Conservation (phyloP, 1,140 invertebrate species). For the Drosophila eugracilis region DNA sequence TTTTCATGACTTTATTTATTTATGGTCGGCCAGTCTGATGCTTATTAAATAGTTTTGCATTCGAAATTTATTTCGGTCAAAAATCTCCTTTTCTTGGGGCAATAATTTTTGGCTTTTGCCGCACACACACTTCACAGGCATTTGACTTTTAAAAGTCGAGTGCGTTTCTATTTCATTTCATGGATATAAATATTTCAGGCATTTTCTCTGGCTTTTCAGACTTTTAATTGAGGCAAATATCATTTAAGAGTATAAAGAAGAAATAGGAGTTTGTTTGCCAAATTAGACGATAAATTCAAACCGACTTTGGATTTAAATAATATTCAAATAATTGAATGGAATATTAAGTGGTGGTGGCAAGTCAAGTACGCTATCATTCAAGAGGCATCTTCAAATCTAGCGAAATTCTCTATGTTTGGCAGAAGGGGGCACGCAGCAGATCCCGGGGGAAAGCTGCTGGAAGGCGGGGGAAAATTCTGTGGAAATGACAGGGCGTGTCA, state of each 20-base stretch:
- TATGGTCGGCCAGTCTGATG: slow-evolving; percentile 66
- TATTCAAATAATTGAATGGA: slow-evolving; percentile 35
- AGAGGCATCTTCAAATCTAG: slow-evolving; percentile 12
- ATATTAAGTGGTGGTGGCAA: slow-evolving; percentile 20
- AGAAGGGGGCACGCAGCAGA: too few species aligned
- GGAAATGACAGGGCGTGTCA: slow-evolving; percentile 76
- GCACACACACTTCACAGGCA: slow-evolving; percentile 45
- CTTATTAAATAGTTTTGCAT: slow-evolving; percentile 79
- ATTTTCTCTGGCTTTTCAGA: slow-evolving; percentile 31
- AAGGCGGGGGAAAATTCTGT: slow-evolving; percentile 15
- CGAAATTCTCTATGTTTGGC: slow-evolving; percentile 6
- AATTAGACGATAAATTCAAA: slow-evolving; percentile 38
- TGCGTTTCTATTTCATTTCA: slow-evolving; percentile 43
- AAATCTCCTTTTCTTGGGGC: slow-evolving; percentile 34
- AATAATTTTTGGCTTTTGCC: slow-evolving; percentile 62
- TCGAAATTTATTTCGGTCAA: slow-evolving; percentile 61
- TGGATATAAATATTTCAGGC: slow-evolving; percentile 33
- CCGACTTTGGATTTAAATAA: slow-evolving; percentile 13
- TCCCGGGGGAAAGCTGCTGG: not conserved
- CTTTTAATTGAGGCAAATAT: slow-evolving; percentile 49
- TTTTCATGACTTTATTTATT: slow-evolving; percentile 69
- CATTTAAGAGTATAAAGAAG: slow-evolving; percentile 15
- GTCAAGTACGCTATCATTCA: slow-evolving; percentile 11
- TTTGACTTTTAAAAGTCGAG: slow-evolving; percentile 40
- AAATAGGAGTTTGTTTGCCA: not conserved